Evolutionary conservation across 2,888 invertebrate species (phyloP), one percentile per base, ranked within the genome.

Genomic region (Microctonus brassicae): DNA sequence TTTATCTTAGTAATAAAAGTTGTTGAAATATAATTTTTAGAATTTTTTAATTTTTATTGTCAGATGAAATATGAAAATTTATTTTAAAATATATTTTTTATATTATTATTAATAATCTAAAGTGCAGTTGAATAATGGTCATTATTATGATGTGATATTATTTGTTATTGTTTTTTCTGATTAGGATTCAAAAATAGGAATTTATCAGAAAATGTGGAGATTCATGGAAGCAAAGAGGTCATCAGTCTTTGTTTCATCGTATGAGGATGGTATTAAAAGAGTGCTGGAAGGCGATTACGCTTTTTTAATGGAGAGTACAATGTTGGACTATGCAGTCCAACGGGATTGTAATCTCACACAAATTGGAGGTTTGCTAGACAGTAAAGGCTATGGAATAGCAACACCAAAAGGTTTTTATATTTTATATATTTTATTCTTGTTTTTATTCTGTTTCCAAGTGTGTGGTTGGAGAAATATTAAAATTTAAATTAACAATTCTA

Each of bases 221-320:
- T 96, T 94, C 81, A 98, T 98, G 98, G 95, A 96, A 0, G 88
- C 90, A 0, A 89, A 91, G 80, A 90, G 93, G 33, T 94, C 96
- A 0, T 91, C 94, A 0, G 96, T 96, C 0, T 95, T 98, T 82
- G 97, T 97, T 0, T 91, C 93, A 63, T 94, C 94, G 0, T 98
- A 97, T 86, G 95, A 97, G 78, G 97, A 97, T 80, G 99, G 98
- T 0, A 95, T 98, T 29, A 91, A 93, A 78, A 89, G 94, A 61
- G 98, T 98, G 0, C 89, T 96, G 63, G 92, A 92, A 65, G 97
- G 95, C 0, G 95, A 98, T 88, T 99, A 98, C 87, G 99, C 99
- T 0, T 99, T 97, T 86, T 91, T 99, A 20, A 98, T 99, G 96
- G 99, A 99, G 89, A 98, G 97, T 0, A 97, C 98, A 0, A 97